Evolutionary conservation across 2,797 vertebrate species (phyloP).

Genomic region (Glossophaga mutica): DNA sequence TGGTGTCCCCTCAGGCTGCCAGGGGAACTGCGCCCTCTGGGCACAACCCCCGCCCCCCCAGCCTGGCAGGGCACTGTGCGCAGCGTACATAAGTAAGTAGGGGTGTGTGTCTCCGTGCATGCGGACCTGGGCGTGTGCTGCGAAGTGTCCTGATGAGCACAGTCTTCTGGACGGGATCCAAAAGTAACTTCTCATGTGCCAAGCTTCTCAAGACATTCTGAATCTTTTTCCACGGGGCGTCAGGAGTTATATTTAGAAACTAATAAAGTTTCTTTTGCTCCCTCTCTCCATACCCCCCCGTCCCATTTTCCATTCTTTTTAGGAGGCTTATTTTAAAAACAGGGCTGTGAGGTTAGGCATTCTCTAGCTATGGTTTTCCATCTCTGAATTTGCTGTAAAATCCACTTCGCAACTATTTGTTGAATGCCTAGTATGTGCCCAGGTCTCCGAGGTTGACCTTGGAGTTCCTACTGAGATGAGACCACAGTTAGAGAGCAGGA

Average conservation of each 20-base stretch:
- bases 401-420: conserved; percentile 22
- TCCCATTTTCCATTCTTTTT: conserved; percentile 53
- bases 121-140: conserved; percentile 19
- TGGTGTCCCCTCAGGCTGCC: background rate
- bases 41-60: background rate
- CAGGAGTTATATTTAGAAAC: conserved; percentile 81
- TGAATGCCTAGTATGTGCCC: background rate
- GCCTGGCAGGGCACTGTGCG: background rate
- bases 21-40: background rate
- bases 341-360: conserved; percentile 61
- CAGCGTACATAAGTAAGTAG: conserved; percentile 4
- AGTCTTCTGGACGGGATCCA: conserved; percentile 71
- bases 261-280: conserved; percentile 49
- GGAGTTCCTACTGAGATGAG: background rate
- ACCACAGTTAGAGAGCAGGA: background rate
- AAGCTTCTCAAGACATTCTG: conserved; percentile 68
- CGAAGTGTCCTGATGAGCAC: conserved; percentile 56
- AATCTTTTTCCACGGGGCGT: conserved; percentile 77
- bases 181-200: conserved; percentile 52
- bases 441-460: background rate
- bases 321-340: conserved; percentile 67
- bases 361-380: conserved; percentile 34
- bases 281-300: background rate
- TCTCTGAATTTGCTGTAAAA: conserved; percentile 33
- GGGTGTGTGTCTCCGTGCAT: conserved; percentile 60